phyloP scores from a whole-genome alignment of 2,113 vertebrate species.

The Todiramphus chloris region DNA sequence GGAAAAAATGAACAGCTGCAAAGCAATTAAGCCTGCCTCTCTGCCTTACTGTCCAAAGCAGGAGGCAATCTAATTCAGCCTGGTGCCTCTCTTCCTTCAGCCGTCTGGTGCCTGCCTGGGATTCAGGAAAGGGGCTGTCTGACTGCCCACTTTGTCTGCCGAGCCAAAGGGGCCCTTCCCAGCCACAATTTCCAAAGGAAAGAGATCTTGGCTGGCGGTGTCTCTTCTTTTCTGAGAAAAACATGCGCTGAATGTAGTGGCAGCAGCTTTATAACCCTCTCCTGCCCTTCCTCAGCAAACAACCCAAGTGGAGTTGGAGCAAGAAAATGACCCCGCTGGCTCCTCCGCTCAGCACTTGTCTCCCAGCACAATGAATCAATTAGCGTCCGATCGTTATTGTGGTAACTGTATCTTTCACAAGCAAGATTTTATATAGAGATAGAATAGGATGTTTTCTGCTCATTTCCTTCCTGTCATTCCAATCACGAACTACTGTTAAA shows the following conservation, averaged over 20 bases:
- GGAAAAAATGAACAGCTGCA: constrained; percentile 62
- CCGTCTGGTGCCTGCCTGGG: constrained; percentile 72
- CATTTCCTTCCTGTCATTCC: constrained; percentile 60
- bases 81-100: constrained; percentile 74
- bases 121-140: constrained; percentile 69
- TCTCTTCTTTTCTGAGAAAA: constrained; percentile 57
- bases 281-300: constrained; percentile 64
- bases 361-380: constrained; percentile 55
- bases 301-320: constrained; percentile 29
- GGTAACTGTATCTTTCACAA: constrained; percentile 50
- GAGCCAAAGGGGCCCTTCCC: constrained; percentile 65
- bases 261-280: constrained; percentile 48
- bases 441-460: constrained; percentile 51
- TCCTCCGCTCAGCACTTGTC: constrained; percentile 10
- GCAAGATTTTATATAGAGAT: constrained; percentile 53
- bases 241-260: constrained; percentile 24
- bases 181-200: constrained; percentile 66
- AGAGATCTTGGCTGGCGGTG: constrained; percentile 49
- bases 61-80: constrained; percentile 68
- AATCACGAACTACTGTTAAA: constrained; percentile 48
- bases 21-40: constrained; percentile 59
- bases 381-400: constrained; percentile 12
- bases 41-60: constrained; percentile 55
- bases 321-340: not conserved
- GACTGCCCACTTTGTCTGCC: constrained; percentile 65